Conservation (phyloP, 2,888 invertebrate genomes). For the Caenorhabditis sp. region DNA sequence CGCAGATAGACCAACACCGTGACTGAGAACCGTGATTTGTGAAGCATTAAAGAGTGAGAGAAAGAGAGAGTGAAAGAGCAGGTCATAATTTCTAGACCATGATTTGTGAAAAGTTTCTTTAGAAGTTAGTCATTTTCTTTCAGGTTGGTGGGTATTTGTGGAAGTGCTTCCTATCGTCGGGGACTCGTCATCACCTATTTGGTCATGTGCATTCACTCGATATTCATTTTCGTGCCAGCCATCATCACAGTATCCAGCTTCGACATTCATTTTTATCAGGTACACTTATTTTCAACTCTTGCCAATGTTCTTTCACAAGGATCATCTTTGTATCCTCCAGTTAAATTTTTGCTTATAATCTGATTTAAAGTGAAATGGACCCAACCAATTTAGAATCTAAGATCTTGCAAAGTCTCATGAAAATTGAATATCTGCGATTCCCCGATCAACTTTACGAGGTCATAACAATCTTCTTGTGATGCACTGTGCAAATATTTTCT, state of each 20-base stretch:
- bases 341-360: too few species aligned
- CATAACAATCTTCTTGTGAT: too few species aligned
- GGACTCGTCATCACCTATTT: slow-evolving; percentile 79
- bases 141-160: slow-evolving; percentile 79
- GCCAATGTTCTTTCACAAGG: too few species aligned
- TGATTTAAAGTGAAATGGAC: too few species aligned
- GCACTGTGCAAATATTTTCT: slow-evolving; percentile 29
- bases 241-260: slow-evolving; percentile 78
- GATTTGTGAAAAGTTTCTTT: slow-evolving; percentile 8
- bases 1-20: slow-evolving; percentile 15
- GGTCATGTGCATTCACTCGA: slow-evolving; percentile 80
- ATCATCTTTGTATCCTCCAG: too few species aligned
- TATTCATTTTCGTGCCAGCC: slow-evolving; percentile 79
- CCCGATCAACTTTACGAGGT: too few species aligned
- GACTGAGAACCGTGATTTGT: slow-evolving; percentile 53
- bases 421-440: too few species aligned
- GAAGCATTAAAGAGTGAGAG: slow-evolving; percentile 10
- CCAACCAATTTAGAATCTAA: too few species aligned
- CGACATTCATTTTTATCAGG: slow-evolving; percentile 81
- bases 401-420: neutral
- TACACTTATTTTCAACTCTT: slow-evolving; percentile 18
- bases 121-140: slow-evolving; percentile 21
- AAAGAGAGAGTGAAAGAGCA: neutral
- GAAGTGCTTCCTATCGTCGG: slow-evolving; percentile 78
- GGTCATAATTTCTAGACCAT: slow-evolving; percentile 3